These are phyloP conservation scores for Xanthostigma xanthostigma DNA, from an alignment of 2,888 invertebrate species.

Conservation along the genomic window DNA sequence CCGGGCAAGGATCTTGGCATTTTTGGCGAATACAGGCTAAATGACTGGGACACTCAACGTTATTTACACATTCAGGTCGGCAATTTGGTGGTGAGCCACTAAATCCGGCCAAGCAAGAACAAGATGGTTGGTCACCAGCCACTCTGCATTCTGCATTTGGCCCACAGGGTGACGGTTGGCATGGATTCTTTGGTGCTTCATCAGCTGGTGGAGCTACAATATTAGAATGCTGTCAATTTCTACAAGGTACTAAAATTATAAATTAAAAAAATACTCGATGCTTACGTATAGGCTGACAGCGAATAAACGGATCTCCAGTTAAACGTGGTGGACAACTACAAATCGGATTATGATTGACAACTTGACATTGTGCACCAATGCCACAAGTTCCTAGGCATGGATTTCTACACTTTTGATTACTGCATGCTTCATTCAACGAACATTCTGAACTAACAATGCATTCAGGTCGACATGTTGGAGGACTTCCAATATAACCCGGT, in stretches of 20 bases:
- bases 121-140: constrained; percentile 51
- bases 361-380: constrained; percentile 25
- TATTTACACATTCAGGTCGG: constrained; percentile 45
- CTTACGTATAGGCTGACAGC: constrained; percentile 18
- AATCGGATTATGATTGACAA: constrained; percentile 26
- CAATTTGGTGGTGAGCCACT: constrained; percentile 45
- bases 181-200: constrained; percentile 30
- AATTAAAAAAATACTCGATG: neutral
- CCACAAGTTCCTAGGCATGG: constrained; percentile 26
- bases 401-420: constrained; percentile 23
- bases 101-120: constrained; percentile 54
- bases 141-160: constrained; percentile 47
- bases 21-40: constrained; percentile 50
- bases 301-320: constrained; percentile 20
- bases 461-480: constrained; percentile 41
- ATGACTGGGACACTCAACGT: constrained; percentile 49
- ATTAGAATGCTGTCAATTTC: neutral
- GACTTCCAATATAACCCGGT: constrained; percentile 50
- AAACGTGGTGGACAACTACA: constrained; percentile 21
- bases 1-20: constrained; percentile 58
- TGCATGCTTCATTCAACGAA: constrained; percentile 23
- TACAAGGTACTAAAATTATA: neutral
- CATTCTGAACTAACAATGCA: constrained; percentile 26
- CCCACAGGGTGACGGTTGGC: constrained; percentile 48
- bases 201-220: constrained; percentile 15